Base-by-base conservation (phyloP, 1,140 invertebrate species). In the Pantala flavescens region DNA sequence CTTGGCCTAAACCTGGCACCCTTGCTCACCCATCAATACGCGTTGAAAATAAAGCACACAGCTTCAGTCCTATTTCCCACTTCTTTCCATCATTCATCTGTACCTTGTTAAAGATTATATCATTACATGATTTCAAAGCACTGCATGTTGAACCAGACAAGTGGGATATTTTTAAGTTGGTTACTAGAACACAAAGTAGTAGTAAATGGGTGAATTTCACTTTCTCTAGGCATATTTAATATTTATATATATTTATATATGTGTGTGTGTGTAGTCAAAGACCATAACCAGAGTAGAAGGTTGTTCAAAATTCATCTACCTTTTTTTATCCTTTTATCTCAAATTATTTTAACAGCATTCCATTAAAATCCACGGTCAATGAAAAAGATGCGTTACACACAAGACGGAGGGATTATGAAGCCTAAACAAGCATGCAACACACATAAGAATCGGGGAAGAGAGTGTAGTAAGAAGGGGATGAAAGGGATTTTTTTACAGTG, bases 141-240 rank as follows among this genome's bases (percentile, higher is more conserved):
- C 28, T 36, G 28, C 28, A 36, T 36, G 28, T 36, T 36, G 28
- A 36, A 36, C n/a, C 49, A 21, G 49, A 63, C 49, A 63, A 63
- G 49, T 63, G 49, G 49, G 49, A 63, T 63, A 21, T 63, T 19
- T 36, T 63, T 63, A 63, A 63, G 49, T 63, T 63, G 49, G 49
- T 63, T 63, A 63, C 49, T 63, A 63, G 49, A 63, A 63, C 49
- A 63, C 49, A 63, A 63, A 63, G 49, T 63, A 63, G 49, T 63
- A 63, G 49, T 63, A 63, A 63, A 63, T 63, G 49, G 49, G 49
- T 63, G 49, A 63, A 63, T 21, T 63, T 63, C 49, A 63, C 49
- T 63, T 63, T 63, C 49, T 63, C 49, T 63, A 63, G 49, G 49
- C 49, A 63, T 63, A 63, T 63, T 63, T 63, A 7, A 63, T 63